These are phyloP conservation scores for Mnemiopsis leidyi DNA, from an alignment of 37 sponge, comb jelly and placozoan species.

Conservation along the genomic window DNA sequence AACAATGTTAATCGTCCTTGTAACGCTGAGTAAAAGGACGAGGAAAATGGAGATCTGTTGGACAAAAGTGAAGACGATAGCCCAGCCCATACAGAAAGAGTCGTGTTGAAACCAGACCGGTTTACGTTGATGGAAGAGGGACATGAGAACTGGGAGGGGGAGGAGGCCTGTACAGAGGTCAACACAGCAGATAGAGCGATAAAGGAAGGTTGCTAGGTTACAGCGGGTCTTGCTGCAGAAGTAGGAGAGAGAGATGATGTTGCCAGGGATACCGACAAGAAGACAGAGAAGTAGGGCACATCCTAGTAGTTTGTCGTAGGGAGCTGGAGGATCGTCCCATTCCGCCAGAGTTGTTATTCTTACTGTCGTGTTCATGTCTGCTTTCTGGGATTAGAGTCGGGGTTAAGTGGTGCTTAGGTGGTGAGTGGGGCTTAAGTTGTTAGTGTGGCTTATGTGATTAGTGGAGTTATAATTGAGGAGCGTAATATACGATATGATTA, in stretches of 20 bases:
- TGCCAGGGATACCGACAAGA: background rate
- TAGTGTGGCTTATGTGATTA: too few relatives aligned
- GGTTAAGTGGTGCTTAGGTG: background rate
- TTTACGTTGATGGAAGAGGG: background rate
- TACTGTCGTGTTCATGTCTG: too few relatives aligned
- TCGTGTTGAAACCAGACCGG: background rate
- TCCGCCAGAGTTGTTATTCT: background rate
- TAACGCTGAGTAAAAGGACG: background rate
- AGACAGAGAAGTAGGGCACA: background rate
- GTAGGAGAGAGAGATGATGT: conserved; percentile 11
- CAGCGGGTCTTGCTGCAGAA: background rate
- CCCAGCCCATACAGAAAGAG: conserved; percentile 29
- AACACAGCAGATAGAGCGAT: background rate
- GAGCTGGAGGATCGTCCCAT: background rate
- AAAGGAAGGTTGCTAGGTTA: background rate
- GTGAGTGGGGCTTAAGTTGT: too few relatives aligned
- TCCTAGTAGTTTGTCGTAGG: background rate
- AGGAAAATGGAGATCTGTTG: background rate
- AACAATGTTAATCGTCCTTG: background rate
- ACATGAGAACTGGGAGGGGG: background rate
- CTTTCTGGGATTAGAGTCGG: too few relatives aligned
- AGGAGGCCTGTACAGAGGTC: background rate
- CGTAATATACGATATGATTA: too few relatives aligned
- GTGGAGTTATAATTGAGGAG: too few relatives aligned
- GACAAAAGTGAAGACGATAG: background rate